Percentiles rank a stretch among this genome's conserved stretches.
phyloP scores from a whole-genome alignment of 2,888 invertebrate genomes.

The Corbicula japonica region DNA sequence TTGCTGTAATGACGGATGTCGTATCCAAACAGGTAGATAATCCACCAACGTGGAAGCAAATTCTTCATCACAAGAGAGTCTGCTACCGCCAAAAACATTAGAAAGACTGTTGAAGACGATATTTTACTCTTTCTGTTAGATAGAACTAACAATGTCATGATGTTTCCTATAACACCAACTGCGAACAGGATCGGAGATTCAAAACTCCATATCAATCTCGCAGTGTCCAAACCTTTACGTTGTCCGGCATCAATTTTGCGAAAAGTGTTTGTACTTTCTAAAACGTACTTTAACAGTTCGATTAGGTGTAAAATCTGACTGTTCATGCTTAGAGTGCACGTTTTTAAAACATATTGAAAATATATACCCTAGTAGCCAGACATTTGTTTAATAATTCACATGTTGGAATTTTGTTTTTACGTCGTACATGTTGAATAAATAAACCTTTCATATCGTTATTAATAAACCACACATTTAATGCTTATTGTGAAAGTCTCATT shows the following conservation, averaged over 20 bases:
- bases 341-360: no score
- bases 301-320: no score
- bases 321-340: no score
- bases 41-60: conserved; percentile 19
- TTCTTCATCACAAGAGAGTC: conserved; percentile 2
- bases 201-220: conserved; percentile 13
- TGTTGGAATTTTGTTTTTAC: no score
- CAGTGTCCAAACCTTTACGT: background rate
- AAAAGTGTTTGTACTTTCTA: no score
- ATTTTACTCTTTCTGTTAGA: background rate
- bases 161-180: conserved; percentile 12
- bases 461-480: no score
- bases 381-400: no score
- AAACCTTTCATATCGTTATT: no score
- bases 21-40: conserved; percentile 15
- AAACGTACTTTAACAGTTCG: no score
- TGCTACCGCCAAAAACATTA: conserved; percentile 4
- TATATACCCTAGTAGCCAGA: no score
- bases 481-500: no score
- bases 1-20: conserved; percentile 10
- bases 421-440: no score
- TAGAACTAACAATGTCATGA: conserved; percentile 16
- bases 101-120: conserved; percentile 14
- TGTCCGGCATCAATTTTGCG: conserved; percentile 12
- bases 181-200: conserved; percentile 7